phyloP scores from a whole-genome alignment of 2,888 invertebrate species.

The Caenorhabditis becei region DNA sequence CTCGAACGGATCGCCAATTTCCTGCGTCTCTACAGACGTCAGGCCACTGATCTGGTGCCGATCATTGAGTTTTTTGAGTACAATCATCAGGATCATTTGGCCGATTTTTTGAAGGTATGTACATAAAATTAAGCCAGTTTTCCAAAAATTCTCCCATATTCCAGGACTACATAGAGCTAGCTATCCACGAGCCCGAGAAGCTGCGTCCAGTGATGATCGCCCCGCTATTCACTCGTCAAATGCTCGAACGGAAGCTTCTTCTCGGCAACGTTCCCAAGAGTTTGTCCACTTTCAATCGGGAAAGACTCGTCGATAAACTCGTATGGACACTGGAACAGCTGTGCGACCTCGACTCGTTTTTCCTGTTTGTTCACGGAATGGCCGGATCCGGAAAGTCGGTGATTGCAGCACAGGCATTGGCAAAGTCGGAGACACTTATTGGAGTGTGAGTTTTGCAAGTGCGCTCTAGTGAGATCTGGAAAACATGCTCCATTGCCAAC shows the following conservation, averaged over 20 bases:
- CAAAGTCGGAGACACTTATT: constrained; percentile 44
- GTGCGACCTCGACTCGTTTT: constrained; percentile 56
- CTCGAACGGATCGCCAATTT: constrained; percentile 41
- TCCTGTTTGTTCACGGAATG: constrained; percentile 62
- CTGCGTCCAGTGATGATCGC: constrained; percentile 31
- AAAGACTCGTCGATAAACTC: constrained; percentile 27
- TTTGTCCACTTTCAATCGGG: constrained; percentile 17
- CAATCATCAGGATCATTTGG: constrained; percentile 46
- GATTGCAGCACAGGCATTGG: constrained; percentile 47
- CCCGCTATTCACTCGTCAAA: constrained; percentile 33
- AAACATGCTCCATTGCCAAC: no score
- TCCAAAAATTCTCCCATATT: no score
- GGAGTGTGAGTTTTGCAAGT: constrained; percentile 48
- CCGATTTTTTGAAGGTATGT: no score
- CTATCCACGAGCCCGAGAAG: constrained; percentile 33
- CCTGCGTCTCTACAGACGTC: constrained; percentile 40
- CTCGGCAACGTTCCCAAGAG: constrained; percentile 47
- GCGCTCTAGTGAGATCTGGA: no score
- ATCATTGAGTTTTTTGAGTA: constrained; percentile 48
- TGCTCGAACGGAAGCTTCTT: constrained; percentile 45
- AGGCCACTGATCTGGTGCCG: constrained; percentile 31
- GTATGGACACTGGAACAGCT: constrained; percentile 31
- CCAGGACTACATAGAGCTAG: constrained; percentile 29
- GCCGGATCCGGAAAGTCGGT: constrained; percentile 66
- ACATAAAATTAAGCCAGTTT: no score